Conservation (phyloP, 1,140 invertebrate genomes). For the Rhopalosiphum maidis region DNA sequence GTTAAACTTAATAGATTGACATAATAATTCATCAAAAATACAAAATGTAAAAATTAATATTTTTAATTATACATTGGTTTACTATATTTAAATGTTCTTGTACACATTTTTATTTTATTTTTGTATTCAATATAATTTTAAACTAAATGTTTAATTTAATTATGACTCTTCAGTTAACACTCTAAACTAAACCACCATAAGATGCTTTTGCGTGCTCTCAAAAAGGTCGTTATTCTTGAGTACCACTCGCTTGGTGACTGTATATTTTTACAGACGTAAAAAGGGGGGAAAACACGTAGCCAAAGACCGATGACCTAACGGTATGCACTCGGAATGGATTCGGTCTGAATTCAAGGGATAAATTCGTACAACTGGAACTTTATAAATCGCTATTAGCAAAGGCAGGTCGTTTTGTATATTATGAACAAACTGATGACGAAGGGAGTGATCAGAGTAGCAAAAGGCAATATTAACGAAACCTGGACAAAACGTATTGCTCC, state of each 20-base stretch:
- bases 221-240: neutral
- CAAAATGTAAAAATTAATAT: neutral
- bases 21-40: neutral
- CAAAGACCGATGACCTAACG: conserved; percentile 19
- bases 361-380: conserved; percentile 35
- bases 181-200: neutral
- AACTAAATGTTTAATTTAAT: conserved; percentile 17
- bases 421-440: neutral
- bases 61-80: neutral
- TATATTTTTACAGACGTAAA: conserved; percentile 3
- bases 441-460: neutral
- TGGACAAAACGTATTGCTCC: conserved; percentile 48
- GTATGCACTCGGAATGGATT: conserved; percentile 16
- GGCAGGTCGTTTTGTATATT: conserved; percentile 36
- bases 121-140: neutral
- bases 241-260: neutral
- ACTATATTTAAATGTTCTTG: neutral
- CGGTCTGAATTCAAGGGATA: neutral
- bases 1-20: neutral
- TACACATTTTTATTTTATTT: neutral
- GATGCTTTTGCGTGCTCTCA: neutral
- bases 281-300: conserved; percentile 24
- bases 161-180: neutral
- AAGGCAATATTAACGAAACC: conserved; percentile 35
- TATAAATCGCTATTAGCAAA: conserved; percentile 49